These are phyloP conservation scores for Encarsia formosa DNA, from an alignment of 2,888 invertebrate species.

Conservation along the genomic window DNA sequence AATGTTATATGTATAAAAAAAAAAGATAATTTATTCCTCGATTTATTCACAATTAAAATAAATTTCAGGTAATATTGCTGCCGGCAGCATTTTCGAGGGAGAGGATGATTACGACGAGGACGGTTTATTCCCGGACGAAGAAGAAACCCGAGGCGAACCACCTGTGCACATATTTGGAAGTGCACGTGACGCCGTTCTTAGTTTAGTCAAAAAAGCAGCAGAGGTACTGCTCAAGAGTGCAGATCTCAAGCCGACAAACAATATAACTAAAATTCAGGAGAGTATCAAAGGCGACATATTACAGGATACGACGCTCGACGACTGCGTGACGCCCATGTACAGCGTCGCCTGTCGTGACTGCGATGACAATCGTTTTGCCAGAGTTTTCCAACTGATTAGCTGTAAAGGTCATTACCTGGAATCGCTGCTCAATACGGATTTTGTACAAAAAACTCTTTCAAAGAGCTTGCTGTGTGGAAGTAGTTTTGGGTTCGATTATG, in stretches of 20 bases:
- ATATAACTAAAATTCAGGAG: constrained; percentile 52
- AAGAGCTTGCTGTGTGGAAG: constrained; percentile 47
- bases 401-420: constrained; percentile 64
- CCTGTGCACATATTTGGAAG: constrained; percentile 68
- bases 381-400: constrained; percentile 70
- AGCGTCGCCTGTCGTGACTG: constrained; percentile 73
- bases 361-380: constrained; percentile 65
- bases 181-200: constrained; percentile 85
- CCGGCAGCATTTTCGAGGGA: constrained; percentile 37
- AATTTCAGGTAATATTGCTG: constrained; percentile 3
- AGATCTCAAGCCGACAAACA: constrained; percentile 57
- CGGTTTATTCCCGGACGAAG: constrained; percentile 61
- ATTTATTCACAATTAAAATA: neutral
- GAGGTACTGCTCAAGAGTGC: constrained; percentile 74
- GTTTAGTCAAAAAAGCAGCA: constrained; percentile 88
- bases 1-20: too few relatives aligned
- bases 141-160: constrained; percentile 53
- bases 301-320: constrained; percentile 32
- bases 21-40: too few relatives aligned
- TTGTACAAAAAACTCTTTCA: constrained; percentile 61
- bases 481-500: constrained; percentile 4
- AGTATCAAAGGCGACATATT: constrained; percentile 35
- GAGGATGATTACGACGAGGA: constrained; percentile 49
- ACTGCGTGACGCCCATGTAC: constrained; percentile 67
- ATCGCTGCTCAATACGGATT: constrained; percentile 59